Evolutionary conservation across 2,888 invertebrate genomes (phyloP), one percentile per base, ranked within the genome.

Genomic region (Leucoptera coffeella): DNA sequence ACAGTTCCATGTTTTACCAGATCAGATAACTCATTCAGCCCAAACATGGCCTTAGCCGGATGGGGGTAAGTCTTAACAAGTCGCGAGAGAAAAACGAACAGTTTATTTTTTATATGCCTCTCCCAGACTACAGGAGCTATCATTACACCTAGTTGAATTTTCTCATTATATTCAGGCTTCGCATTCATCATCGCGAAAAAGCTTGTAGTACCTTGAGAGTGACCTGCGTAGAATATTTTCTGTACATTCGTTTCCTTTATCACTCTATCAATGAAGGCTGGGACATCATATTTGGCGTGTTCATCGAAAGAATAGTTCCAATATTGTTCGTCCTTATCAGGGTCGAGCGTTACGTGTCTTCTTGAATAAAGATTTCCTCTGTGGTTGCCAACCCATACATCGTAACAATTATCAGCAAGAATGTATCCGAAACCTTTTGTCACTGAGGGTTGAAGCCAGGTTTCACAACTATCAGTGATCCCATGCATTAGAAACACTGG

Each of bases 271-370:
- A 90, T 75, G 46, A 76, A 77, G 1, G 80, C 75, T 3, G 87
- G 85, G 8, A 87, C 38, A 50, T 89, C 89, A 38, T 56, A 73
- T 20, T 57, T 42, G 0, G 78, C 82, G 47, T 86, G 82, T 41
- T 85, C 77, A 44, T 87, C 81, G 75, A 78, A 87, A 32, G 80
- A 81, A 36, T 74, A 78, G 17, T 65, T 41, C 77, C 77, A 78
- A 38, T 58, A 78, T 22, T 53, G 41, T 9, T 34, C 17, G 17
- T 61, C 49, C 12, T 11, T 22, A 1, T 23, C 32, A 3, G 51
- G 37, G 23, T 48, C 31, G 47, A 42, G 32, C 1, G 44, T 45
- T 2, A 39, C 37, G 38, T 81, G 80, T 11, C 45, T 51, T 20
- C 53, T 47, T 4, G 71, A 62, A 40, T 75, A 77, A 1, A 13